Evolutionary conservation across 2,888 invertebrate genomes (phyloP), one percentile per base, ranked within the genome.

Genomic region (Oscheius sp.): DNA sequence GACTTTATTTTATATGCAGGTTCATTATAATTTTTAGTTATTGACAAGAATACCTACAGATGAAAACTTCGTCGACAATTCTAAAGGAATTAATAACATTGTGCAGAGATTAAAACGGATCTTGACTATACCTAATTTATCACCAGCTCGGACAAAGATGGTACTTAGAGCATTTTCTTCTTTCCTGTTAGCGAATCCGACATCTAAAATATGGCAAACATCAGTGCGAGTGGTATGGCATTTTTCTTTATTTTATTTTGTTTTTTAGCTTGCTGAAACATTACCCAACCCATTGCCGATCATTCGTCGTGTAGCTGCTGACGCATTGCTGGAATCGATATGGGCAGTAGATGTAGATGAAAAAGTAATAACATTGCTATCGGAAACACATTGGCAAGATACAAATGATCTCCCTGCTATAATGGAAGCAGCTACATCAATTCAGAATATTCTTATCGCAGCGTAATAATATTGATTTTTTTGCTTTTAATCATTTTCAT

Each of bases 251-350:
- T 66, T 23, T 6, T 5, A 25, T n/a, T 18, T 25, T 25, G 23
- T 35, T 23, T 63, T 84, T 71, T 71, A 85, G 85, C 72, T 85
- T 18, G 70, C 86, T 12, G 75, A 75, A 0, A 59, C 76, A n/a
- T 75, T 87, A 9, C 64, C 64, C 13, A 80, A 81, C 23, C 73
- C 73, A 18, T 73, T 80, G 23, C 80, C 83, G 7, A 76, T 78
- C 7, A 63, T 87, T 13, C 71, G 87, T 13, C 76, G 83, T 49
- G 59, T 72, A 23, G 82, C 86, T 0, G 87, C 87, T 23, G 85
- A 87, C 25, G 73, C 79, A 43, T 72, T 88, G 5, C 83, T 85
- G 56, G 86, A 88, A 49, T 82, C 83, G 29, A 69, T 87, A 12
- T 81, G 81, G 53, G 35, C 70, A n/a, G 18, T 35, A 0, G 68